Percentiles rank a stretch among this genome's conserved stretches.
phyloP scores from a whole-genome alignment of 2,888 invertebrate species.

The Orthosia cruda region DNA sequence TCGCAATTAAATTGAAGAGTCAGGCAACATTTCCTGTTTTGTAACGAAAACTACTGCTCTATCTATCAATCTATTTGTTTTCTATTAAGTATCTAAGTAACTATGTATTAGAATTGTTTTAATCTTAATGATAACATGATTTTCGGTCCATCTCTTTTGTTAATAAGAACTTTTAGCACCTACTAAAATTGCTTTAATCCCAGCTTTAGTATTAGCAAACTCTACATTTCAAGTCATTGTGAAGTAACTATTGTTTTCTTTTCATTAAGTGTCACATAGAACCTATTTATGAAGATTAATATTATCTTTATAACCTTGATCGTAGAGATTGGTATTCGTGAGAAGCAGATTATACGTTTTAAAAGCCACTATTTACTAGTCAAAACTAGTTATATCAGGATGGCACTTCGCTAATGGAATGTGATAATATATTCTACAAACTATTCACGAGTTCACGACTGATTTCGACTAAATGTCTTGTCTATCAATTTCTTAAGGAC shows the following conservation, averaged over 20 bases:
- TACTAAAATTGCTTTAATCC: constrained; percentile 1
- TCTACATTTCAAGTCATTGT: background rate
- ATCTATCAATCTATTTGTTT: background rate
- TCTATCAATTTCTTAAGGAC: background rate
- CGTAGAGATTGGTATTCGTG: constrained; percentile 50
- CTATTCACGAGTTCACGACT: constrained; percentile 35
- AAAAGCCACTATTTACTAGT: constrained; percentile 50
- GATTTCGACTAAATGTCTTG: background rate
- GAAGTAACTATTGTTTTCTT: constrained; percentile 15
- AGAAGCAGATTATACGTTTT: constrained; percentile 57
- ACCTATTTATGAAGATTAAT: constrained; percentile 28
- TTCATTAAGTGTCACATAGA: constrained; percentile 33
- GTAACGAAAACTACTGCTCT: background rate
- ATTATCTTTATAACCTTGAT: constrained; percentile 62
- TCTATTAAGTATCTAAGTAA: no score
- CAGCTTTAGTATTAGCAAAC: background rate
- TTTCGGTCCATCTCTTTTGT: background rate
- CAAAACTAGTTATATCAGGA: constrained; percentile 69
- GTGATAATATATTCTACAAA: constrained; percentile 63
- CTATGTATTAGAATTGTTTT: constrained; percentile 1
- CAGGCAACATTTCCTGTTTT: constrained; percentile 19
- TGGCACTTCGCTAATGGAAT: constrained; percentile 57
- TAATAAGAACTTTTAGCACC: constrained; percentile 11
- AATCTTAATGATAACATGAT: background rate
- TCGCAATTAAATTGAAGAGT: constrained; percentile 24